These are phyloP conservation scores for Calameuta pallipes DNA, from an alignment of 2,888 invertebrate genomes.

Conservation along the genomic window DNA sequence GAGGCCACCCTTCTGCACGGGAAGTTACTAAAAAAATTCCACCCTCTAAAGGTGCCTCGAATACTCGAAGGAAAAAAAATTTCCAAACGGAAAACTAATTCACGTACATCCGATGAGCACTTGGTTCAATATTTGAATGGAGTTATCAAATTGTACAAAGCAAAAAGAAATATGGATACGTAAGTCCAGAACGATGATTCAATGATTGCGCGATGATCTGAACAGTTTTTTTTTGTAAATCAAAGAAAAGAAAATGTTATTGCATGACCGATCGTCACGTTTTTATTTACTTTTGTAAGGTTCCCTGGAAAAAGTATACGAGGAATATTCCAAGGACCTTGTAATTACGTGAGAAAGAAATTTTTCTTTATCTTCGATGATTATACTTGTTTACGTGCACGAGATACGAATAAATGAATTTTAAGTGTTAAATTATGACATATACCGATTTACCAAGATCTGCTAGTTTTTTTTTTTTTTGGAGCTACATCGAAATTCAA, in stretches of 20 bases:
- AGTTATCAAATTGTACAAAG: neutral
- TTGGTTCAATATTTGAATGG: neutral
- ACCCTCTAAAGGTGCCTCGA: neutral
- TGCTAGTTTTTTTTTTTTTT: neutral
- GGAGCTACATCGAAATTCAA: slow-evolving; percentile 5
- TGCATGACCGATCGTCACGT: neutral
- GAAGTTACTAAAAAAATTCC: neutral
- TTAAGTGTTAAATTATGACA: neutral
- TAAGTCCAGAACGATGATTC: neutral
- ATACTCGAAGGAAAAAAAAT: neutral
- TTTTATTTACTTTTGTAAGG: neutral
- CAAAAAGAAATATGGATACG: neutral
- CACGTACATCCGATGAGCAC: neutral
- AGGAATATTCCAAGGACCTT: neutral
- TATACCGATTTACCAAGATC: neutral
- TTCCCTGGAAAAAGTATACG: neutral
- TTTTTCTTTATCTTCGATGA: neutral
- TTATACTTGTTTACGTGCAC: neutral
- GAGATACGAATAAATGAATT: neutral
- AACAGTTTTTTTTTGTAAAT: neutral
- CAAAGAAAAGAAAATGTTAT: neutral
- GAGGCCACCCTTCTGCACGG: neutral
- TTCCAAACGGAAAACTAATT: neutral
- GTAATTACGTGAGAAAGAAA: neutral
- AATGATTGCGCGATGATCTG: neutral